phyloP scores from a whole-genome alignment of 2,797 vertebrate genomes.

The Acomys russatus region DNA sequence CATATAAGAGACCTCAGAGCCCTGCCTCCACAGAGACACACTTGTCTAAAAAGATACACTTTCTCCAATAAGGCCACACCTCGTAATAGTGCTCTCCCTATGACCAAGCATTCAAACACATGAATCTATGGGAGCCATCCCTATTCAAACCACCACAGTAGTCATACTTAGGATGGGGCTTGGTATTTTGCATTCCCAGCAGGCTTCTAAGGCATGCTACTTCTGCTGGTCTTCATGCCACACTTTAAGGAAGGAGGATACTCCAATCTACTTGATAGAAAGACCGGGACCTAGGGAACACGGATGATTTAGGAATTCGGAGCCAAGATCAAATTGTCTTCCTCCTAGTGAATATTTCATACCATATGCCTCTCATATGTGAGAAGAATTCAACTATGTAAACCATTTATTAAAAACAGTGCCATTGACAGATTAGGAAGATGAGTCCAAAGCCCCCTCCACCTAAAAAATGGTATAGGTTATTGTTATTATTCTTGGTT shows the following conservation, averaged over 20 bases:
- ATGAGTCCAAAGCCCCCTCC: not conserved
- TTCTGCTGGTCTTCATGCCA: not conserved
- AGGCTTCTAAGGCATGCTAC: not conserved
- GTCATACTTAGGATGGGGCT: not conserved
- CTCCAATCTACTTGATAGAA: not conserved
- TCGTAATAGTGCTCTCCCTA: no score
- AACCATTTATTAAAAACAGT: not conserved
- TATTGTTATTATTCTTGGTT: not conserved
- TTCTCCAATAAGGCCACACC: no score
- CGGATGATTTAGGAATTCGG: not conserved
- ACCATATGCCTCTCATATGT: not conserved
- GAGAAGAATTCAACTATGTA: not conserved
- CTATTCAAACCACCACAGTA: no score
- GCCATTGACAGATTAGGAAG: not conserved
- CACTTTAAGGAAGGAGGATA: not conserved
- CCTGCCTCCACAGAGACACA: no score
- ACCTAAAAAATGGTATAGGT: not conserved
- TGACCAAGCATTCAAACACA: no score
- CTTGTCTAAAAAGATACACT: no score
- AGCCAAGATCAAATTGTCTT: not conserved
- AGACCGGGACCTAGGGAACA: not conserved
- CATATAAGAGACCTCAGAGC: no score
- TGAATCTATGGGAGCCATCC: no score
- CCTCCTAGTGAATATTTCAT: not conserved
- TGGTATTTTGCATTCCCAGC: not conserved